Evolutionary conservation across 2,797 vertebrate species (phyloP).

Genomic region (Ptychobarbus kaznakovi): DNA sequence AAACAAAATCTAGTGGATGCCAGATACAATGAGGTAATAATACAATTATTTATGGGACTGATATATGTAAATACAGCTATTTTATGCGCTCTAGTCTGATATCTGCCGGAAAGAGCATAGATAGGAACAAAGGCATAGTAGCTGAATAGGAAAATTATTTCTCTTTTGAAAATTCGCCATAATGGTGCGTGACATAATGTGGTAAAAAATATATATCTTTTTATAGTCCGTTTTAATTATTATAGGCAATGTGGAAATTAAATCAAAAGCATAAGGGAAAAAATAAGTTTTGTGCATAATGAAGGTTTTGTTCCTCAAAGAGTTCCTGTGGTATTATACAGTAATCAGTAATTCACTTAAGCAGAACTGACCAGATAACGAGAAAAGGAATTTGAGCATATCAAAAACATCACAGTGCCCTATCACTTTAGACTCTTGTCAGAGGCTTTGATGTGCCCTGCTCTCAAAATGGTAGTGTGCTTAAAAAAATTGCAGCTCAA

Average conservation of each 20-base stretch:
- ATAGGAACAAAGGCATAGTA: conserved; percentile 64
- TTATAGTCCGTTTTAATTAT: conserved; percentile 10
- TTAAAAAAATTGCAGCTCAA: conserved; percentile 96
- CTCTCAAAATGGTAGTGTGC: conserved; percentile 89
- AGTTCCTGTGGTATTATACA: conserved; percentile 74
- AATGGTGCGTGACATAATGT: conserved; percentile 58
- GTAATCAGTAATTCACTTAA: conserved; percentile 85
- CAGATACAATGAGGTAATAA: neutral
- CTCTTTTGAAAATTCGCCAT: conserved; percentile 64
- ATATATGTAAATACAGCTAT: neutral
- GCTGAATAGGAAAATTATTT: conserved; percentile 63
- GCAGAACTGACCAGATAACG: conserved; percentile 84
- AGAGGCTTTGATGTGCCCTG: conserved; percentile 93
- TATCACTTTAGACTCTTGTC: conserved; percentile 92
- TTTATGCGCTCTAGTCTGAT: neutral
- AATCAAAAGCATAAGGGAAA: conserved; percentile 58
- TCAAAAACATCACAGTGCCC: conserved; percentile 85
- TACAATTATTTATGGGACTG: neutral
- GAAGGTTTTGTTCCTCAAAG: conserved; percentile 71
- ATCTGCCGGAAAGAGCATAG: conserved; percentile 64
- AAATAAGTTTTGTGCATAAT: conserved; percentile 69
- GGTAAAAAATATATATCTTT: conserved; percentile 62
- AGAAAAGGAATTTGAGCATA: conserved; percentile 83
- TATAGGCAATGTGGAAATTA: neutral
- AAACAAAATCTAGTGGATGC: neutral